Base-by-base conservation (phyloP, 2,113 vertebrate species). In the Albula glossodonta region DNA sequence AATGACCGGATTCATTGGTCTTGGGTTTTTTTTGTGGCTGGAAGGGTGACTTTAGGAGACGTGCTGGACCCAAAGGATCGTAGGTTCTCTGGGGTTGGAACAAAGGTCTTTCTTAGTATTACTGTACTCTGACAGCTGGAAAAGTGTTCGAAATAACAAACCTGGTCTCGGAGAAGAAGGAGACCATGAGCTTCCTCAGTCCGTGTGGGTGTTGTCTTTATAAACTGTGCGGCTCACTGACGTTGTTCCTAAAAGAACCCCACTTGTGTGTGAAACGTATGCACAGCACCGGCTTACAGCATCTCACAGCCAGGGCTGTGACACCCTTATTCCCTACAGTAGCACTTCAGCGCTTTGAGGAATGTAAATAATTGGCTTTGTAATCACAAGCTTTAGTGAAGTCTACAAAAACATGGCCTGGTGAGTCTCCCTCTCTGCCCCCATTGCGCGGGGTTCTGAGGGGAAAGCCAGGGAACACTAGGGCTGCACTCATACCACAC, bases 301-400 rank as follows among this genome's bases (percentile, higher is more conserved):
- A 41, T 41, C 31, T 41, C 60, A 22, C 60, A 66, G 19, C 8
- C 60, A 66, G 60, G 60, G 15, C 60, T 66, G 15, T 19, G 60
- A 66, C 15, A 7, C 60, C 60, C 15, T 0, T 60, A 41, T 19
- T 66, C 60, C 60, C 60, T 66, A 66, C 60, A 8, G 60, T 82
- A 17, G 88, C 88, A 90, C 89, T 84, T 87, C 89, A 90, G 92
- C 92, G 92, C 89, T 86, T 88, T 0, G 7, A 91, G 93, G 94
- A 95, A 95, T 95, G 94, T 92, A 83, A 80, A 92, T 94, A 91
- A 95, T 95, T 94, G 93, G 91, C 89, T 93, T 88, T 41, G 91
- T 94, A 94, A 95, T 93, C 92, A 90, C 91, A 90, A 91, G 92
- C 92, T 93, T 93, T 92, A 88, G 92, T 90, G 92, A 93, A 94